These are phyloP conservation scores for Clavelina lepadiformis DNA, from an alignment of 23 tunicate species.

Conservation along the genomic window DNA sequence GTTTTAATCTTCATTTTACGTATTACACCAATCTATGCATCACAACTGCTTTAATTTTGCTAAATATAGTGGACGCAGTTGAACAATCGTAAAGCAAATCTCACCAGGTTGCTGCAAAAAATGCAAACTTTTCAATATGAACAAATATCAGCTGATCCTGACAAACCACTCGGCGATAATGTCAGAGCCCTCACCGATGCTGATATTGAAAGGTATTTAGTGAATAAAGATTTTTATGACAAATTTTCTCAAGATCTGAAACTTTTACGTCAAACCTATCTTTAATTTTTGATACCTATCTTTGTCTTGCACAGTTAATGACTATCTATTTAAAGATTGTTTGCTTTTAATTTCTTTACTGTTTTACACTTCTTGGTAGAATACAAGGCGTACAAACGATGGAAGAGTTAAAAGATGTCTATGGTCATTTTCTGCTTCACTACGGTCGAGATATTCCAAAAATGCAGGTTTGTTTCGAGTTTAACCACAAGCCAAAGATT, in stretches of 20 bases:
- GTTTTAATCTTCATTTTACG: not conserved
- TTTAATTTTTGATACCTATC: not conserved
- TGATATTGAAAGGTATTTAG: constrained; percentile 94
- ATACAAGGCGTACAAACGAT: constrained; percentile 73
- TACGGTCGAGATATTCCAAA: constrained; percentile 96
- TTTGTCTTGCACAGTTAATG: not conserved
- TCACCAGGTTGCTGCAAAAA: constrained; percentile 78
- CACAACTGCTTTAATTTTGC: not conserved
- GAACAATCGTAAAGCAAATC: constrained; percentile 68
- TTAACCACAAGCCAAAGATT: not conserved
- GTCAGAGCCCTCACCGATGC: constrained; percentile 77
- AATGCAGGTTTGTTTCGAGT: constrained; percentile 56
- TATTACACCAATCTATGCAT: not conserved
- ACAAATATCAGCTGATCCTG: constrained; percentile 82
- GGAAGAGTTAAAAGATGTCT: constrained; percentile 74
- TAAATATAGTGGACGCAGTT: constrained; percentile 80
- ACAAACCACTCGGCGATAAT: constrained; percentile 92
- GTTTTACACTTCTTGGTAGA: constrained; percentile 18
- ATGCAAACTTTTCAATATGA: constrained; percentile 97
- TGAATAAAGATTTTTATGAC: too few species aligned
- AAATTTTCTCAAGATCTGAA: too few species aligned
- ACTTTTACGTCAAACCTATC: too few species aligned
- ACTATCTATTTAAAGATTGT: not conserved
- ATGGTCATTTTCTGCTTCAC: constrained; percentile 75
- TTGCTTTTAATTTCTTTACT: not conserved